A percentile compares a stretch with the other conserved stretches of the same genome.
Conservation (phyloP, 2,113 vertebrate genomes). For the Campylorhamphus procurvoides region DNA sequence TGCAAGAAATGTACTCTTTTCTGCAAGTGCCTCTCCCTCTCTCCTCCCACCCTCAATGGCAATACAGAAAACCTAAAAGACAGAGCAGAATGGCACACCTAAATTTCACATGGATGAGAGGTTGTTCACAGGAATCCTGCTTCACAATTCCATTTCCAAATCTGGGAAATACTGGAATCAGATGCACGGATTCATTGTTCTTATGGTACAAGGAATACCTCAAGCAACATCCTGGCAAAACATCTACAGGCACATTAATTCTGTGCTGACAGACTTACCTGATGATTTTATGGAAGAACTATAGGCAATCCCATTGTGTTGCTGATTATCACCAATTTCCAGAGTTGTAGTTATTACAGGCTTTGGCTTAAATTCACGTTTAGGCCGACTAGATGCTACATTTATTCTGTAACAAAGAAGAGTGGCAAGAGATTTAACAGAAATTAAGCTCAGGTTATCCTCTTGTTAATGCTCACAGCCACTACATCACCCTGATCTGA, state of each 20-base stretch:
- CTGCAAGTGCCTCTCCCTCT: background rate
- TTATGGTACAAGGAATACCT: background rate
- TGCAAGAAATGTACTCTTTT: background rate
- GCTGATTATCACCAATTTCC: constrained; percentile 75
- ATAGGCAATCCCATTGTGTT: constrained; percentile 82
- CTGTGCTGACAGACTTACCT: constrained; percentile 71
- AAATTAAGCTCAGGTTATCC: background rate
- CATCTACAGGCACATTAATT: background rate
- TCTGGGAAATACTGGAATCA: background rate
- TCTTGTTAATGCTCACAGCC: background rate
- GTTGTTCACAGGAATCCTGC: background rate
- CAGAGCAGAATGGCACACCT: background rate
- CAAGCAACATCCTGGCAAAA: background rate
- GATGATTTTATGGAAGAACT: constrained; percentile 76
- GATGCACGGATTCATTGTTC: background rate
- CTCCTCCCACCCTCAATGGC: background rate
- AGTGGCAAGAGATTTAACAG: background rate
- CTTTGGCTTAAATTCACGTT: constrained; percentile 83
- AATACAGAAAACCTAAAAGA: background rate
- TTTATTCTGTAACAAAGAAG: constrained; percentile 79
- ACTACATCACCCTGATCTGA: background rate
- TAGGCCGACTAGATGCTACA: constrained; percentile 79
- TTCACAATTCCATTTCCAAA: background rate
- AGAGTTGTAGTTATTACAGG: constrained; percentile 75
- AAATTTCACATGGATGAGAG: background rate